These are phyloP conservation scores for Sitobion miscanthi DNA, from an alignment of 1,140 invertebrate species.

Conservation along the genomic window DNA sequence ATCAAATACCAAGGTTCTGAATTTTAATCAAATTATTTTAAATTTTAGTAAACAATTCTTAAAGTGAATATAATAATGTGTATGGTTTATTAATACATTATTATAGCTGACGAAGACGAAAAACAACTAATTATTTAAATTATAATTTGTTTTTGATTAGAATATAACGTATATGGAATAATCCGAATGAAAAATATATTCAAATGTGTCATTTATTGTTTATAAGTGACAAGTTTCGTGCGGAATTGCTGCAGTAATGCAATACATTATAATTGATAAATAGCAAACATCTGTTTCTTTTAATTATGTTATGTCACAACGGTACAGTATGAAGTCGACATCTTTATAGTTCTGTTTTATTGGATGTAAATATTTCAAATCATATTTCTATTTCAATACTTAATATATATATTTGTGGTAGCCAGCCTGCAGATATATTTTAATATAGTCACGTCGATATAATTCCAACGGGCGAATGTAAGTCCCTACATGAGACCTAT, in stretches of 20 bases:
- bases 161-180: not conserved
- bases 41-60: not conserved
- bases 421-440: too few relatives aligned
- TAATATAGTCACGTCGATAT: too few relatives aligned
- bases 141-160: not conserved
- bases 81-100: not conserved
- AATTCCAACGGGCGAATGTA: too few relatives aligned
- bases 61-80: not conserved
- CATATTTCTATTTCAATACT: too few relatives aligned
- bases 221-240: not conserved
- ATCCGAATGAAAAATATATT: not conserved
- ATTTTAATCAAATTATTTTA: not conserved
- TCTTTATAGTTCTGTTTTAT: too few relatives aligned
- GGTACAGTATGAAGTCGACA: too few relatives aligned
- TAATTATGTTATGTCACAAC: too few relatives aligned
- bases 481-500: too few relatives aligned
- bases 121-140: not conserved
- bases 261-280: not conserved
- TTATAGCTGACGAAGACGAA: not conserved
- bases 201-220: not conserved
- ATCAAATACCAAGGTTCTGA: not conserved
- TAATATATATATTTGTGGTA: too few relatives aligned
- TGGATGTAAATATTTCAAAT: too few relatives aligned
- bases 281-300: not conserved
- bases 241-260: not conserved